Evolutionary conservation across 1,140 invertebrate genomes (phyloP), one percentile per base, ranked within the genome.

Genomic region (Drosophila parabipectinata): DNA sequence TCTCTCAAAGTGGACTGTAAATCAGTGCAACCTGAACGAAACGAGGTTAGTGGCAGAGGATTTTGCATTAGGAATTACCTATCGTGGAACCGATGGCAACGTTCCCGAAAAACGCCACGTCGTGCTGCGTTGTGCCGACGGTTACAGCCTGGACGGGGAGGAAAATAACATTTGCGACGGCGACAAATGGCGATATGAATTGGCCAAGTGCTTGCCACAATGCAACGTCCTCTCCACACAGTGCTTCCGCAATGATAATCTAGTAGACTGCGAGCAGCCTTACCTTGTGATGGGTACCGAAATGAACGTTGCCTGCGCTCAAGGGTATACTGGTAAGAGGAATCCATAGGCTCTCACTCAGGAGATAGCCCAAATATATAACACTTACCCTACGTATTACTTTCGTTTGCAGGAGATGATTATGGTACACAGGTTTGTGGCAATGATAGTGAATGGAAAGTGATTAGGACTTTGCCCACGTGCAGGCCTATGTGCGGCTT

Each of bases 231-330:
- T 53, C 9, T 2, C n/a, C 1, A 41, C 30, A 1, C 8, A 41
- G 26, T 77, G 72, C 48, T 54, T n/a, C 1, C 41, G 30, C 18
- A 1, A 62, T 2, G 10, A 7, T 0, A 2, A 0, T 3, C 45
- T 28, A 1, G 51, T 72, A 0, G 48, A 61, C 18, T 90, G 79
- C 41, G 14, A 68, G 0, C 7, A 51, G 6, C n/a, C 28, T 1
- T 3, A 14, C 10, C 10, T 28, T 0, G 21, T 15, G 0, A 4
- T 14, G 4, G 28, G 7, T 14, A 77, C 74, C 0, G 1, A 21
- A 9, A 50, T 77, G 34, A 1, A 9, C 2, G 37, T 84, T 1
- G 21, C 15, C 4, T 90, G 85, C 50, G 61, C 67, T 10, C 21
- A 66, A 0, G 48, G 77, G 3, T 77, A 45, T 30, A 24, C 4